A percentile compares a stretch with the other conserved stretches of the same genome.
Conservation (phyloP, 2,888 invertebrate species). For the Polyommatus icarus region DNA sequence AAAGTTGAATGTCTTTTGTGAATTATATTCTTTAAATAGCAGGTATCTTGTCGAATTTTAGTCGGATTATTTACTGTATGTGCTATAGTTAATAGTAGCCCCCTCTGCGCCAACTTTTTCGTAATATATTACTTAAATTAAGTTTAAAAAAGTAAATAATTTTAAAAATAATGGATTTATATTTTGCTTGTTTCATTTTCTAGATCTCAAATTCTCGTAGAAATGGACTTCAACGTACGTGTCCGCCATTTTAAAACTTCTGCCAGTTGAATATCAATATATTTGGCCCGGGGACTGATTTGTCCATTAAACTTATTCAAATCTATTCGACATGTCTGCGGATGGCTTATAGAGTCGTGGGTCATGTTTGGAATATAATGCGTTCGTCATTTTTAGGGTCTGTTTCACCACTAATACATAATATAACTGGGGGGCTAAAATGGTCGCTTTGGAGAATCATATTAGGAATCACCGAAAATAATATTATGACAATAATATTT, state of each 20-base stretch:
- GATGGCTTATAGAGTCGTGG: conserved; percentile 12
- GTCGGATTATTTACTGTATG: no score
- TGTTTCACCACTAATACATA: no score
- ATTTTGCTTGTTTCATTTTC: conserved; percentile 32
- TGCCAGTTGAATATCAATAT: conserved; percentile 38
- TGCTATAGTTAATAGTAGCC: no score
- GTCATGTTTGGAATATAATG: neutral
- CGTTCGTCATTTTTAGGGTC: neutral
- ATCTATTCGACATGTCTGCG: conserved; percentile 23
- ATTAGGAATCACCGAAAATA: no score
- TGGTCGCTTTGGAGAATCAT: no score
- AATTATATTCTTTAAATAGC: neutral
- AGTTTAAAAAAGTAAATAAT: neutral
- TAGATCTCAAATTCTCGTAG: conserved; percentile 37
- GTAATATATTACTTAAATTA: no score
- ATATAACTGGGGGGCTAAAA: no score
- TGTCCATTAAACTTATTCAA: conserved; percentile 26
- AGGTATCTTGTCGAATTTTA: no score
- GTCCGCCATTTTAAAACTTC: conserved; percentile 38
- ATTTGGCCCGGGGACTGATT: conserved; percentile 30
- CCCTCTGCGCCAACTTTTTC: no score
- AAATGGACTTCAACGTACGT: conserved; percentile 41
- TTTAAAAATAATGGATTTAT: neutral
- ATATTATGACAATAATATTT: no score
- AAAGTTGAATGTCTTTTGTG: neutral